Conservation (phyloP, 2,113 vertebrate genomes). For the Isurus oxyrinchus region DNA sequence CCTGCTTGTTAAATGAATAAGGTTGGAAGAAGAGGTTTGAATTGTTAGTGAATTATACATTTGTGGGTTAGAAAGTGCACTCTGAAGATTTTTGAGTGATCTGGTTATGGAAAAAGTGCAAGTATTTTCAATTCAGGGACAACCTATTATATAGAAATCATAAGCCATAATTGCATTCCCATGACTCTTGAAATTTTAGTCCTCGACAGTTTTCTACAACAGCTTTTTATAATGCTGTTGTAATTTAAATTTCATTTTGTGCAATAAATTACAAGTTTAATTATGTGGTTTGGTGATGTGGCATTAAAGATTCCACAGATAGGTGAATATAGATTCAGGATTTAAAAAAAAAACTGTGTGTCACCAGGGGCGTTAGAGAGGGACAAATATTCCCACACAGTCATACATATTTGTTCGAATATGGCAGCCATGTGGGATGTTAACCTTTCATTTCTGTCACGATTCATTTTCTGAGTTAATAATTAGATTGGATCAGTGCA, state of each 20-base stretch:
- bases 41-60: constrained; percentile 7
- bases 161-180: not conserved
- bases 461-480: constrained; percentile 32
- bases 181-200: not conserved
- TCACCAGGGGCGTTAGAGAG: not conserved
- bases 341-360: not conserved
- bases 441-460: constrained; percentile 33
- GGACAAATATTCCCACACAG: constrained; percentile 35
- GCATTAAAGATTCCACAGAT: not conserved
- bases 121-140: not conserved
- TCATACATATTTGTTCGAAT: constrained; percentile 18
- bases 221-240: not conserved
- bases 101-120: not conserved
- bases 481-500: constrained; percentile 24
- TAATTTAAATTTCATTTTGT: constrained; percentile 26
- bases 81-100: constrained; percentile 1
- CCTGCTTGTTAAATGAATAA: constrained; percentile 31
- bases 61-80: not conserved
- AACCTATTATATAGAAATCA: constrained; percentile 6
- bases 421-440: constrained; percentile 34
- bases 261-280: constrained; percentile 28
- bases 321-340: constrained; percentile 11
- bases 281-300: constrained; percentile 32
- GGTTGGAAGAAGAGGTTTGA: constrained; percentile 2
- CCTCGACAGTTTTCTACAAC: not conserved